A percentile compares a stretch with the other conserved stretches of the same genome.
phyloP scores from a whole-genome alignment of 1,140 invertebrate genomes.

The Scylla paramamosain region DNA sequence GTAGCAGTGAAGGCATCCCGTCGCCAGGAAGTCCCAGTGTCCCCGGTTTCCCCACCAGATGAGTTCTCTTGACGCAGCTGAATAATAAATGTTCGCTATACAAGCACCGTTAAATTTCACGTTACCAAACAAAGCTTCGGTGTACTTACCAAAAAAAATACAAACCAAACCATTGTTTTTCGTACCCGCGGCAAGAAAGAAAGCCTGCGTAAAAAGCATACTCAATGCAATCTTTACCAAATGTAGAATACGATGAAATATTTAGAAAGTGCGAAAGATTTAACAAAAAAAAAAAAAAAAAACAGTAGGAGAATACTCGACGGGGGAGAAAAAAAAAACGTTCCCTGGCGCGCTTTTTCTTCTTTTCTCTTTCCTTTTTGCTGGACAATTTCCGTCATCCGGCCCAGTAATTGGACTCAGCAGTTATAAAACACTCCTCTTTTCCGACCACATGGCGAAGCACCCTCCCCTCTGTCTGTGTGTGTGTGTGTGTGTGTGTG shows the following conservation, averaged over 20 bases:
- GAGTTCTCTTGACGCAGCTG: too few relatives aligned
- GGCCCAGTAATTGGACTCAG: not conserved
- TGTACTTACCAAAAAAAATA: too few relatives aligned
- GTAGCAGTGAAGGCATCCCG: too few relatives aligned
- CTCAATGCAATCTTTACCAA: not conserved
- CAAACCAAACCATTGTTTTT: too few relatives aligned
- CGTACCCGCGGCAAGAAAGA: not conserved
- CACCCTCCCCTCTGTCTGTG: not conserved
- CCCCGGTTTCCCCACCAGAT: too few relatives aligned
- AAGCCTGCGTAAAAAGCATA: not conserved
- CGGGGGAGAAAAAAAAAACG: not conserved
- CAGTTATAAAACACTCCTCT: not conserved
- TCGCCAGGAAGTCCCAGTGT: too few relatives aligned
- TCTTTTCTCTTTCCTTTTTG: not conserved
- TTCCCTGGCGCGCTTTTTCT: not conserved
- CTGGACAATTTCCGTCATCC: not conserved
- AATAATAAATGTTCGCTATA: too few relatives aligned
- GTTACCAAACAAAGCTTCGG: too few relatives aligned
- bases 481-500: not conserved
- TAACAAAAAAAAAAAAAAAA: too few relatives aligned
- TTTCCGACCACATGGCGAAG: not conserved
- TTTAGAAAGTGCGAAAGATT: too few relatives aligned
- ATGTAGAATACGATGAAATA: not conserved
- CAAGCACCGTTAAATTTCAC: too few relatives aligned
- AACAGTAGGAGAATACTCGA: not conserved